A percentile compares a stretch with the other conserved stretches of the same genome.
These are phyloP conservation scores for Saxicola maurus DNA, from an alignment of 2,797 vertebrate species.

Conservation along the genomic window DNA sequence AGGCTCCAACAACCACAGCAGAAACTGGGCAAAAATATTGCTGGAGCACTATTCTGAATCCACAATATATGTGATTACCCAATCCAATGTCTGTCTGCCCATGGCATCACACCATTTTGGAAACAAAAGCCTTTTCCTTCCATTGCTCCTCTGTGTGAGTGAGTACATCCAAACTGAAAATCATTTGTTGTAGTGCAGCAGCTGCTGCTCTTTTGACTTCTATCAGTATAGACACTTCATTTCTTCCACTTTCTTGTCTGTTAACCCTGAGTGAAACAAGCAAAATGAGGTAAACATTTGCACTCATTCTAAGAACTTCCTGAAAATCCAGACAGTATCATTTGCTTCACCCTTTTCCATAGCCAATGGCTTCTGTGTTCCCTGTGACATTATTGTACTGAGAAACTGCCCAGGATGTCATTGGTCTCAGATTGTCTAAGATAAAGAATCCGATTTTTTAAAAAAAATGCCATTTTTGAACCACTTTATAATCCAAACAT, in stretches of 20 bases:
- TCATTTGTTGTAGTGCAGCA: not conserved
- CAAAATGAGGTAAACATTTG: not conserved
- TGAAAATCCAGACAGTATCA: not conserved
- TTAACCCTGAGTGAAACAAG: rapidly evolving
- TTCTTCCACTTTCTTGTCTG: not conserved
- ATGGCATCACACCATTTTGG: not conserved
- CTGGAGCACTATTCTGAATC: not conserved
- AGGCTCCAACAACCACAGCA: not conserved
- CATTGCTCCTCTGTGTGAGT: not conserved
- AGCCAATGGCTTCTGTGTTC: not conserved
- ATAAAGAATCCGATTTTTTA: not conserved
- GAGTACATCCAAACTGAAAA: not conserved
- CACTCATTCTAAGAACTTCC: not conserved
- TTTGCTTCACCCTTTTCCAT: not conserved
- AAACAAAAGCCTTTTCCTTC: not conserved
- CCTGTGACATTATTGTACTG: not conserved
- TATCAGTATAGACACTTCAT: not conserved
- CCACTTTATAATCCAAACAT: not conserved
- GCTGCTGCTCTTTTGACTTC: not conserved
- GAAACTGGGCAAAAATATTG: rapidly evolving
- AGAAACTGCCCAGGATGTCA: not conserved
- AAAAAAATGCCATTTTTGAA: not conserved
- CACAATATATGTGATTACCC: not conserved
- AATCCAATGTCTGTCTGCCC: not conserved
- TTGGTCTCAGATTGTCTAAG: not conserved